Evolutionary conservation across 2,113 vertebrate species (phyloP).

Genomic region (Grallaria varia): DNA sequence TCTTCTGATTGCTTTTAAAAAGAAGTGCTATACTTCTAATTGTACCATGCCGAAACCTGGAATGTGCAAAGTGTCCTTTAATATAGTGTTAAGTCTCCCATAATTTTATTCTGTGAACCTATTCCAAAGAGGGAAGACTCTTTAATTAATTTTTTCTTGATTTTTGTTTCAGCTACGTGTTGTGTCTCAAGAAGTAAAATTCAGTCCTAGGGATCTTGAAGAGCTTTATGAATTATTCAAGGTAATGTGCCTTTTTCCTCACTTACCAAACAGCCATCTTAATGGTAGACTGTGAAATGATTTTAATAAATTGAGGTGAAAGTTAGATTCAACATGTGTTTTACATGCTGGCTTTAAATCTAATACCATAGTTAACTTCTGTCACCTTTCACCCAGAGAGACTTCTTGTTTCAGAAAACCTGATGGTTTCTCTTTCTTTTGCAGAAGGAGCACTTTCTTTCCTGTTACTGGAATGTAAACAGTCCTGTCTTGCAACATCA

Average conservation of each 20-base stretch:
- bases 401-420: background rate
- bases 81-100: background rate
- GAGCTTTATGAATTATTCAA: slow-evolving; percentile 94
- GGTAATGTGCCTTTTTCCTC: slow-evolving; percentile 71
- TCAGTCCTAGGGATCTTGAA: slow-evolving; percentile 84
- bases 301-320: background rate
- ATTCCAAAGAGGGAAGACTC: background rate
- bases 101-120: background rate
- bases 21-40: background rate
- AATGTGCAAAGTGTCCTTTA: background rate
- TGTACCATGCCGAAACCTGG: background rate
- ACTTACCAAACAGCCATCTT: background rate
- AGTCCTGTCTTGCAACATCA: slow-evolving; percentile 86
- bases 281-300: background rate
- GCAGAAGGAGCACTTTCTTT: slow-evolving; percentile 94
- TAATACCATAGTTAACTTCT: background rate
- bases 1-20: background rate
- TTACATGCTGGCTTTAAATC: background rate
- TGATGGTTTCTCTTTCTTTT: background rate
- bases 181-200: slow-evolving; percentile 90
- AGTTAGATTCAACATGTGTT: background rate
- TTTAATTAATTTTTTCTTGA: background rate
- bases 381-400: background rate
- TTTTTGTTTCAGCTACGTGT: slow-evolving; percentile 86
- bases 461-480: slow-evolving; percentile 88